phyloP scores from a whole-genome alignment of 1,140 invertebrate species.

The Drosophila pseudoananassae region DNA sequence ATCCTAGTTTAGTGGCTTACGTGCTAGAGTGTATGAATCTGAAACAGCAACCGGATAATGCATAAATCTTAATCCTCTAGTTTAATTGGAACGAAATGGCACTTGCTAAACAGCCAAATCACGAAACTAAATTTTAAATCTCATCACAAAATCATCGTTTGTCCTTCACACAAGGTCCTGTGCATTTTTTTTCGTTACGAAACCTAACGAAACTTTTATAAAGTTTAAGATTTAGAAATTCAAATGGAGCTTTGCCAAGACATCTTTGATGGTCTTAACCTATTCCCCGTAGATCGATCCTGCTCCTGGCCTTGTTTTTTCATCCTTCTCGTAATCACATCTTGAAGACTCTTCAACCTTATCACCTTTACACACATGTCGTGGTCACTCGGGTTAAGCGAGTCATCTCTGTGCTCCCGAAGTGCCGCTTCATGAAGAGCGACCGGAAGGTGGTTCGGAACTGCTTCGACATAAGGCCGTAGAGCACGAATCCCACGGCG shows the following conservation, averaged over 20 bases:
- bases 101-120: constrained; percentile 58
- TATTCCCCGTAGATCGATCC: constrained; percentile 18
- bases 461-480: constrained; percentile 97
- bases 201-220: constrained; percentile 59
- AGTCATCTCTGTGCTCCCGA: constrained; percentile 84
- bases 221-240: constrained; percentile 66
- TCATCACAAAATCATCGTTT: not conserved
- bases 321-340: constrained; percentile 30
- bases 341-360: constrained; percentile 22
- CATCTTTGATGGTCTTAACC: constrained; percentile 34
- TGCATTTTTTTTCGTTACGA: constrained; percentile 18
- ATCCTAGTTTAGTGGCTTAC: constrained; percentile 26
- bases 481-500: constrained; percentile 96
- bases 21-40: constrained; percentile 10
- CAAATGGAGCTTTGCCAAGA: constrained; percentile 1
- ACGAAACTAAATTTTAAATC: constrained; percentile 16
- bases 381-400: constrained; percentile 82
- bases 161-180: constrained; percentile 51
- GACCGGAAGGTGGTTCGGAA: constrained; percentile 94
- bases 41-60: constrained; percentile 36
- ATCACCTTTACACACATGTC: constrained; percentile 84
- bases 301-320: not conserved
- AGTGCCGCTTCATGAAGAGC: constrained; percentile 87
- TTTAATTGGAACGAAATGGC: constrained; percentile 53
- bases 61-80: constrained; percentile 15